These are phyloP conservation scores for Microtus richardsoni DNA, from an alignment of 2,113 vertebrate species.

Conservation along the genomic window DNA sequence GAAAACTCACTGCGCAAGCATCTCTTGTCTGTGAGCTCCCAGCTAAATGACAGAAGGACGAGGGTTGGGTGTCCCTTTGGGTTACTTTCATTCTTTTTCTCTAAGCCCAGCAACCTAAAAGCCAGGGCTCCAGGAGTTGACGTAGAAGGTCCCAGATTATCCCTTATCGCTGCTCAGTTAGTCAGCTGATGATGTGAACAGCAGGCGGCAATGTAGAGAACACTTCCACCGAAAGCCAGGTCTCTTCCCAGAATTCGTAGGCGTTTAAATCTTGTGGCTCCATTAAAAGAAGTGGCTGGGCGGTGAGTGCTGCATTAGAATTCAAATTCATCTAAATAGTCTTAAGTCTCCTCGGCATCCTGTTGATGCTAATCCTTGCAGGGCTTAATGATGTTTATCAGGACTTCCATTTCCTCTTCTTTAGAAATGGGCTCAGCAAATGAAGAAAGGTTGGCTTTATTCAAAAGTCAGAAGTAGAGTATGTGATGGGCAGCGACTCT, in stretches of 20 bases:
- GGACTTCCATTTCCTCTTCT: slow-evolving; percentile 67
- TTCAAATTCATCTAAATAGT: slow-evolving; percentile 74
- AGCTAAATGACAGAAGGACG: background rate
- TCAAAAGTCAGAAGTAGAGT: background rate
- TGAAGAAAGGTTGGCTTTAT: slow-evolving; percentile 57
- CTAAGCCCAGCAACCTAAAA: background rate
- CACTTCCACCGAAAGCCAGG: background rate
- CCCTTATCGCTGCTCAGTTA: background rate
- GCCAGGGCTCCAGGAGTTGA: background rate
- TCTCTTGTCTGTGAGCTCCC: background rate
- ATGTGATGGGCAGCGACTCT: background rate
- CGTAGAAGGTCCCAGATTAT: background rate
- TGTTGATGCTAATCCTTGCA: slow-evolving; percentile 62
- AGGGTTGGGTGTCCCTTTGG: background rate
- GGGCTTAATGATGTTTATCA: slow-evolving; percentile 73
- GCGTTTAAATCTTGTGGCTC: slow-evolving; percentile 67
- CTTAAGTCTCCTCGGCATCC: slow-evolving; percentile 71
- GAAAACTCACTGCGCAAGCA: background rate
- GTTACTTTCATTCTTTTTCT: background rate
- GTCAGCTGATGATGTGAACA: background rate
- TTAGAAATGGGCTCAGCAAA: slow-evolving; percentile 57
- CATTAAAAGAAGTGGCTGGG: slow-evolving; percentile 61
- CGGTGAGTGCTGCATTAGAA: slow-evolving; percentile 52
- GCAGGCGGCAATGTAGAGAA: background rate
- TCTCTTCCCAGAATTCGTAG: slow-evolving; percentile 61